Base-by-base conservation (phyloP, 2,888 invertebrate species). In the Coronaproctus castanopsis region DNA sequence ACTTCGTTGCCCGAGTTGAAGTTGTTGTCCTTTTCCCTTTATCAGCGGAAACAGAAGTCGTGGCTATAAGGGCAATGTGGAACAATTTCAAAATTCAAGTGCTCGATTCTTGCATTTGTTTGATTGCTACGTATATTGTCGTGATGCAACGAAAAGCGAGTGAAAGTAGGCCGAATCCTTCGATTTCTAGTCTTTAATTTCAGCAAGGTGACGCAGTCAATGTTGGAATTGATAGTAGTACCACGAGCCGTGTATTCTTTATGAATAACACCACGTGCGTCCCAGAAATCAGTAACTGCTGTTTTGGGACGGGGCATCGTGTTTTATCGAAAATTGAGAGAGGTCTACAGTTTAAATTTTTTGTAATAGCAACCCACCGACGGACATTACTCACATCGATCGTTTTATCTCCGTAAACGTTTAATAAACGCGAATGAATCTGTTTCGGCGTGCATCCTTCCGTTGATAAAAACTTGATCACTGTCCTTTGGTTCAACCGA, bases 51-150 rank as follows among this genome's bases (percentile, higher is more conserved):
- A n/a, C n/a, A 36, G 36, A 58, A 20, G 24, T 58, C 58, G 14
- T 49, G 51, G 21, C 55, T 55, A 23, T 58, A 58, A n/a, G 51
- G 23, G 1, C 54, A 24, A 21, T 55, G 58, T 3, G 22, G 22
- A 24, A 58, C 3, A 1, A 50, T 21, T 21, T 23, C 21, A 36
- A 48, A 58, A 20, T 36, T 53, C 19, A 58, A 50, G 21, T 21
- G 24, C 19, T 49, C 58, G 20, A 58, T 50, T 24, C 49, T 21
- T 14, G 36, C 54, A 54, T 36, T 36, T 14, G 36, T 36, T 36
- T 36, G 14, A 36, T 8, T 14, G 36, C 14, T 36, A 14, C 36
- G 36, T 14, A 14, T 36, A 36, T 24, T 54, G 23, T 54, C 54
- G 24, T 54, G 54, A 54, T 54, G 54, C 54, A 54, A 19, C 22